Evolutionary conservation across 2,797 vertebrate species (phyloP), one percentile per base, ranked within the genome.

Genomic region (Anolis apletophallus): DNA sequence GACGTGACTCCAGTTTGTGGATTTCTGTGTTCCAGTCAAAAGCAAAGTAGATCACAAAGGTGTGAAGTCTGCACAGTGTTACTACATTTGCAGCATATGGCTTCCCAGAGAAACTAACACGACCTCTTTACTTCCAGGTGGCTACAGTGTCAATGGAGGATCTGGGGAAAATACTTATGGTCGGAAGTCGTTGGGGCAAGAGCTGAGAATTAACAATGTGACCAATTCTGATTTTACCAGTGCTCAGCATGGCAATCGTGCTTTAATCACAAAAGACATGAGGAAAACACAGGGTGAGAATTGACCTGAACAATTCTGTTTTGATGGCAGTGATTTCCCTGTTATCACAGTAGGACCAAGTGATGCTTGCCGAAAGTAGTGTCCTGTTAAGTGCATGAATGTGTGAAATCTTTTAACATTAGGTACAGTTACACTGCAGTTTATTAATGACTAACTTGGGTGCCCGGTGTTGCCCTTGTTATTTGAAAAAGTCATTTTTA

Each of bases 151-250:
- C 97, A 98, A 98, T 97, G 97, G 97, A 97, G 97, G 97, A 97
- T 97, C 97, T 97, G 96, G 98, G 97, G 98, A 99, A 98, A 98
- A 97, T 98, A 97, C 98, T 96, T 98, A 98, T 99, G 98, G 98
- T 99, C 98, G 99, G 99, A 99, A 99, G 98, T 98, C 99, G 98
- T 96, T 99, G 98, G 98, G 98, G 99, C 98, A 99, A 99, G 99
- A 99, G 99, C 98, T 99, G 99, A 99, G 98, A 96, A 96, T 98
- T 97, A 99, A 99, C 97, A 98, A 99, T 98, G 98, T 99, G 98
- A 99, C 97, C 92, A 97, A 93, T 92, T 91, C 96, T 96, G 98
- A 99, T 97, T 98, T 98, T 96, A 98, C 97, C 95, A 97, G 96
- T 97, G 98, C 99, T 98, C 98, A 99, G 96, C 99, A 99, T 99